Percentiles rank a stretch among this genome's conserved stretches.
These are phyloP conservation scores for Arge pagana DNA, from an alignment of 2,888 invertebrate genomes.

Conservation along the genomic window DNA sequence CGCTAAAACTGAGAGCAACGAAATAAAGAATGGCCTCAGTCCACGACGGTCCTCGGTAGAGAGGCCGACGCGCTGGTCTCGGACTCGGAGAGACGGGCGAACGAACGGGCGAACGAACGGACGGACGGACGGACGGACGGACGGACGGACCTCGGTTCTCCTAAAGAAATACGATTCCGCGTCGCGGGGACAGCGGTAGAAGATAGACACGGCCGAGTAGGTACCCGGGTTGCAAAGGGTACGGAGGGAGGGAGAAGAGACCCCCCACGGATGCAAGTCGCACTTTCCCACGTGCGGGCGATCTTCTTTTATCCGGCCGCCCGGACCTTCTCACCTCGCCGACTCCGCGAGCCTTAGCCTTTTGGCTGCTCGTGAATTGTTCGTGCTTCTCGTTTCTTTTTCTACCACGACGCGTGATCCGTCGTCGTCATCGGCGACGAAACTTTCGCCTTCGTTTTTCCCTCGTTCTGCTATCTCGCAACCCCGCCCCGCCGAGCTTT, in stretches of 20 bases:
- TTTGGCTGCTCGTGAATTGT: constrained; percentile 31
- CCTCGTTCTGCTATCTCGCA: no score
- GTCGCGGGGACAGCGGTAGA: constrained; percentile 40
- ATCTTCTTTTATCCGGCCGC: constrained; percentile 58
- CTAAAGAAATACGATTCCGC: constrained; percentile 52
- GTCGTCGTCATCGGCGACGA: no score
- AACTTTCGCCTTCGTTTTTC: no score
- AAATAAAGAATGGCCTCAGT: constrained; percentile 13
- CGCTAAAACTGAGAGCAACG: constrained; percentile 23
- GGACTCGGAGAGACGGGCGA: constrained; percentile 8
- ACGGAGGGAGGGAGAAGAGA: constrained; percentile 35
- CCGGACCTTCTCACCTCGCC: constrained; percentile 37
- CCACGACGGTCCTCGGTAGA: constrained; percentile 11
- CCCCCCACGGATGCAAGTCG: constrained; percentile 55
- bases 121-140: neutral
- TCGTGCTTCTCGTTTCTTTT: constrained; percentile 11
- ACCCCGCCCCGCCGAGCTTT: no score
- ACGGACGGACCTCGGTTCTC: constrained; percentile 23
- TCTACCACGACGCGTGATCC: constrained; percentile 18
- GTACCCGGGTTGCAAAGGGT: constrained; percentile 23
- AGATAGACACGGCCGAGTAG: constrained; percentile 24
- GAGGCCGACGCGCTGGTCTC: no score
- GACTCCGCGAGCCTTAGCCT: constrained; percentile 30
- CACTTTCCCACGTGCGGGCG: constrained; percentile 59
- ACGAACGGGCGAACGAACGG: neutral